phyloP scores from a whole-genome alignment of 1,140 invertebrate genomes.

The Micrasema minimum region DNA sequence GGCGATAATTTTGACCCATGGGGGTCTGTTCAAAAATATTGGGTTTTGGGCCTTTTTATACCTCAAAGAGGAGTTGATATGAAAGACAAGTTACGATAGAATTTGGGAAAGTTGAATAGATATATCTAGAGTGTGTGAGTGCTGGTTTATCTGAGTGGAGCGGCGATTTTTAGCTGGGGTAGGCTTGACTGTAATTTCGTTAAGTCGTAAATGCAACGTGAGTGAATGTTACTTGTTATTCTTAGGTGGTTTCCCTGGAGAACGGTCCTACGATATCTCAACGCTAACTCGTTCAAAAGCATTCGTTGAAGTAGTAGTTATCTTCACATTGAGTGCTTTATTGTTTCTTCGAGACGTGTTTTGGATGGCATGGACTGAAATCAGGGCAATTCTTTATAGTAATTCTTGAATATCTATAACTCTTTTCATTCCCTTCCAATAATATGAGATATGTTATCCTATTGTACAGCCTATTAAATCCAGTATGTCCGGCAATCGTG shows the following conservation, averaged over 20 bases:
- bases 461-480: conserved; percentile 54
- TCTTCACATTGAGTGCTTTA: conserved; percentile 53
- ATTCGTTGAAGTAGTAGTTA: conserved; percentile 53
- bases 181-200: conserved; percentile 57
- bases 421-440: conserved; percentile 56
- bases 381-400: conserved; percentile 55
- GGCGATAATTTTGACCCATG: conserved; percentile 54
- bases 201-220: conserved; percentile 58
- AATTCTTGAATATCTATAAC: conserved; percentile 55
- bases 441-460: conserved; percentile 54
- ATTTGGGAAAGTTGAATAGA: conserved; percentile 43
- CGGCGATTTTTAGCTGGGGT: conserved; percentile 53
- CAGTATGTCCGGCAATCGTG: conserved; percentile 55
- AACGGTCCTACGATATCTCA: conserved; percentile 57
- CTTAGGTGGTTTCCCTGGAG: conserved; percentile 43
- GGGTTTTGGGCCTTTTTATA: conserved; percentile 55
- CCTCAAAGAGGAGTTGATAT: too few relatives aligned
- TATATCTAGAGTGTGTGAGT: too few relatives aligned
- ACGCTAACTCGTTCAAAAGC: conserved; percentile 52
- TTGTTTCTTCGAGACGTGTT: conserved; percentile 54
- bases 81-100: conserved; percentile 49
- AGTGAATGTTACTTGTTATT: conserved; percentile 57
- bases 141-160: too few relatives aligned
- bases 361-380: conserved; percentile 58
- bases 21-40: conserved; percentile 57